Conservation (phyloP, 2,113 vertebrate species). For the Sprattus sprattus region DNA sequence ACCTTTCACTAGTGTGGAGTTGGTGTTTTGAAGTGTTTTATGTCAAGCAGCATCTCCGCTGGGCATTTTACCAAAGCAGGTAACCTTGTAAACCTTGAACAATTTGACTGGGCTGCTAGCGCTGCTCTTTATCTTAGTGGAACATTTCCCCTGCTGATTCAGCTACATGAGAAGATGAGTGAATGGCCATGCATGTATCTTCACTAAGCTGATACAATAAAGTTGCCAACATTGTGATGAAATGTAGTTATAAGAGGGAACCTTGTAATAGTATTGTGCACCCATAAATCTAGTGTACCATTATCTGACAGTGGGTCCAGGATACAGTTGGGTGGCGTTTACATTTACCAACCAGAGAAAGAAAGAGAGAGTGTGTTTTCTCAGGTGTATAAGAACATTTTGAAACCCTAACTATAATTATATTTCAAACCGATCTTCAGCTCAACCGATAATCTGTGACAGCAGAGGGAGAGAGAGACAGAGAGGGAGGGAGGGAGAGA, state of each 20-base stretch:
- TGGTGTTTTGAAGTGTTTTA: not conserved
- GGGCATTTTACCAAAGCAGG: not conserved
- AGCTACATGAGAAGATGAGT: not conserved
- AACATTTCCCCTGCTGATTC: not conserved
- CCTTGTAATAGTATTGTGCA: not conserved
- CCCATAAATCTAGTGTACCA: not conserved
- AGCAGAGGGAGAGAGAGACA: not conserved
- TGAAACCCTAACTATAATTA: not conserved
- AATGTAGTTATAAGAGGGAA: not conserved
- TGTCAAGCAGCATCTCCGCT: not conserved
- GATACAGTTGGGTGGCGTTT: not conserved
- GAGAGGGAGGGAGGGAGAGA: not conserved
- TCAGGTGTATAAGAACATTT: not conserved
- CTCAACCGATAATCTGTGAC: not conserved
- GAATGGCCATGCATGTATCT: not conserved
- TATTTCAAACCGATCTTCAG: not conserved
- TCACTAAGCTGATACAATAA: not conserved
- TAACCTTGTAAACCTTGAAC: not conserved
- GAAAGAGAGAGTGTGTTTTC: not conserved
- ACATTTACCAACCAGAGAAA: not conserved
- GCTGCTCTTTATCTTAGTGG: not conserved
- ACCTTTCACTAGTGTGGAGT: not conserved
- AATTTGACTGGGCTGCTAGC: not conserved
- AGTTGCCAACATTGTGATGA: not conserved
- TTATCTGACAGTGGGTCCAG: not conserved